Conservation (phyloP, 2,797 vertebrate genomes). For the Lates japonicus region DNA sequence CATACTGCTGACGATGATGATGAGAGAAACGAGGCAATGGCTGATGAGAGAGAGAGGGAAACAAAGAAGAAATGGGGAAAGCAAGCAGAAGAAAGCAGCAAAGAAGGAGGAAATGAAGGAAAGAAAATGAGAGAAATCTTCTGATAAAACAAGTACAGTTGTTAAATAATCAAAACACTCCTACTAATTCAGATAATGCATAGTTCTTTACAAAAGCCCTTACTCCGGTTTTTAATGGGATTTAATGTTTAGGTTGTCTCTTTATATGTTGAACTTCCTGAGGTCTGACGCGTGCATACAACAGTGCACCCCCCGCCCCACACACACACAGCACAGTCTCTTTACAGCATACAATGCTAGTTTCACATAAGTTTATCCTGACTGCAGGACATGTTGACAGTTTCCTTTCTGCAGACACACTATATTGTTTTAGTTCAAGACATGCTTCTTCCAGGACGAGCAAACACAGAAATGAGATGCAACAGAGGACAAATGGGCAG, state of each 20-base stretch:
- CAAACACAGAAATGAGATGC: conserved; percentile 6
- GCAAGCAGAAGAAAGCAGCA: neutral
- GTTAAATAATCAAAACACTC: neutral
- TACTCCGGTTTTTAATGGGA: conserved; percentile 54
- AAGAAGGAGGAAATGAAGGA: neutral
- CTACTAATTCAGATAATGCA: conserved; percentile 21
- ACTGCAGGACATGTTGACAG: conserved; percentile 15
- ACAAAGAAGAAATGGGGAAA: neutral
- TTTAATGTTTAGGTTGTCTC: conserved; percentile 55
- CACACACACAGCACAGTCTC: conserved; percentile 21
- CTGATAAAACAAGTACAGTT: neutral
- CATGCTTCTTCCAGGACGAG: conserved; percentile 17
- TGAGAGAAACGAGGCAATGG: neutral
- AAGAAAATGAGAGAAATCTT: conserved; percentile 5
- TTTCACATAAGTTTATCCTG: conserved; percentile 21
- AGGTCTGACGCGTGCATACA: conserved; percentile 19
- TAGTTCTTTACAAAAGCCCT: conserved; percentile 42
- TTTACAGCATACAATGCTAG: neutral
- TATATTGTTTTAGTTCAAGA: conserved; percentile 14
- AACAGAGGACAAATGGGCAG: conserved; percentile 3
- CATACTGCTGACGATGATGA: neutral
- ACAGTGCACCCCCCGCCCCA: too few species aligned
- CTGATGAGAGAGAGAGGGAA: neutral
- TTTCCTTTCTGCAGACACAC: conserved; percentile 36
- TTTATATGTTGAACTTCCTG: conserved; percentile 1